Evolutionary conservation across 2,113 vertebrate genomes (phyloP).

Genomic region (Plestiodon gilberti): DNA sequence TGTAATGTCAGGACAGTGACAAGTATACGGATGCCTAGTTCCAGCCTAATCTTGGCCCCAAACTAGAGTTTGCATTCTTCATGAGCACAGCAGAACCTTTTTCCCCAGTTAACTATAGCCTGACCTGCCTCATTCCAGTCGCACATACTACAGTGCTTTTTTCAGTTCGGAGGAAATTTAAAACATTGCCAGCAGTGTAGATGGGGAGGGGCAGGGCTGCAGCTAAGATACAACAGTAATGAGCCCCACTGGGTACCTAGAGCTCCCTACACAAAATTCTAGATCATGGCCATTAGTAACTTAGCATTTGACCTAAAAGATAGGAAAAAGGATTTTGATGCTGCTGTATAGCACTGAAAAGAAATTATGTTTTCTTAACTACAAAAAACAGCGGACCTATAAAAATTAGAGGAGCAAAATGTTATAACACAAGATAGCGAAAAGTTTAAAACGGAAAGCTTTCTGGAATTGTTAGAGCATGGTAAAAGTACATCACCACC

Average conservation of each 20-base stretch:
- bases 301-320: conserved; percentile 6
- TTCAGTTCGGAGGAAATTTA: neutral
- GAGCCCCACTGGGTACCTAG: neutral
- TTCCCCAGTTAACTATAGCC: neutral
- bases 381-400: conserved; percentile 17
- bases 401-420: conserved; percentile 25
- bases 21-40: neutral
- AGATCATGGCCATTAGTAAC: neutral
- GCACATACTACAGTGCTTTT: neutral
- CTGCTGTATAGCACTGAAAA: neutral
- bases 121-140: neutral
- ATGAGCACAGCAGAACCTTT: neutral
- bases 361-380: neutral
- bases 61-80: neutral
- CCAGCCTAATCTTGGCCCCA: neutral
- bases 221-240: neutral
- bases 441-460: conserved; percentile 34
- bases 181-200: neutral
- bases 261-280: neutral
- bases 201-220: neutral
- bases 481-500: neutral
- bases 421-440: conserved; percentile 1
- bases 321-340: neutral
- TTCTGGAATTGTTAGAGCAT: neutral
- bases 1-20: neutral